Base-by-base conservation (phyloP, 2,888 invertebrate species). In the Euspilapteryx auroguttella region DNA sequence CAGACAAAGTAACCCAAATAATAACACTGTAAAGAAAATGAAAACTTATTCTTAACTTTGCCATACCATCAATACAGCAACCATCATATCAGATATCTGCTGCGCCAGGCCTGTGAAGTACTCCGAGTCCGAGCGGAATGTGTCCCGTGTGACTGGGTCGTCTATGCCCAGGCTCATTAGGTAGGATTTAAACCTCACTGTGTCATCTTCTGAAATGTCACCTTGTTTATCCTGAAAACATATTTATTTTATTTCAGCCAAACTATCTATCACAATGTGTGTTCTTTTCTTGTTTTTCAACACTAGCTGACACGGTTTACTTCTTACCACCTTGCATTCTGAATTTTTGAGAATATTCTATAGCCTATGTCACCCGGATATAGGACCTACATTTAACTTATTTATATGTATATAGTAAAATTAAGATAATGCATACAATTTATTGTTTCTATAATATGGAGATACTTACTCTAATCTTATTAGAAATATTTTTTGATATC, bases 151-250 rank as follows among this genome's bases (percentile, higher is more conserved):
- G 0, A 98, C 98, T 1, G 98, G 98, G 75, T 99, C 97, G 49
- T 94, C 94, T 39, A 99, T 95, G 41, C 99, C 99, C 46, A 99
- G 79, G 55, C 96, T 97, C 71, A 99, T 82, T 26, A 99, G 76
- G 56, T 98, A 96, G 0, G 96, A 89, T 55, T 98, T 97, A 56
- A 99, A 98, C 43, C 88, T 83, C 4, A 96, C 83, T 6, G 98
- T 98, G 75, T 98, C 98, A 69, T 99, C 97, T 61, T 97, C 95
- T 3, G 94, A 93, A 37, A 97, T 92, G 48, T 94, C 92, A 23
- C 95, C 96, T 76, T 95, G 92, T 51, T 90, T 89, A 44, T 94
- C 93, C 82, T 86, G 55, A 27, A 65, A 49, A n/a, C 22, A 30
- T 5, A 29, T 21, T 24, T 24, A 30, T 6, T 27, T 2, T 13